phyloP scores from a whole-genome alignment of 2,113 vertebrate species.

The Istiophorus platypterus region DNA sequence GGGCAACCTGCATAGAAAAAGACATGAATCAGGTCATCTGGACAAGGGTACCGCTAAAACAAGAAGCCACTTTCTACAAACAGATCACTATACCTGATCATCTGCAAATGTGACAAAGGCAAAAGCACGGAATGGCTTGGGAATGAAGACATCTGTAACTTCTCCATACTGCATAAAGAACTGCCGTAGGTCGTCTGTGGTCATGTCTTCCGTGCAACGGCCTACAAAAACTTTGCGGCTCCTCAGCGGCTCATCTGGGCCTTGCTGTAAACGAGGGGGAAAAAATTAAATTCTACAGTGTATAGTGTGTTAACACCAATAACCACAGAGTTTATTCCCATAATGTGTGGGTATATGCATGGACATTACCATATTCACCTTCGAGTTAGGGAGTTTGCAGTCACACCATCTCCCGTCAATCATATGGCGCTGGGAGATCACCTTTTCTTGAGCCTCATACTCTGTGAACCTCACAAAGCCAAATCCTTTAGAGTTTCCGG shows the following conservation, averaged over 20 bases:
- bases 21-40: background rate
- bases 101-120: constrained; percentile 98
- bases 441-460: constrained; percentile 97
- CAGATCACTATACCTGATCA: constrained; percentile 90
- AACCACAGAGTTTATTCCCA: background rate
- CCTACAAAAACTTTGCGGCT: constrained; percentile 98
- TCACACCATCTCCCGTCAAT: constrained; percentile 99
- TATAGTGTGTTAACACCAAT: background rate
- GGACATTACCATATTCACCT: constrained; percentile 87
- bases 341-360: constrained; percentile 27
- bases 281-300: background rate
- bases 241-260: constrained; percentile 94
- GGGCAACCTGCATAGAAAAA: constrained; percentile 88
- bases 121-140: constrained; percentile 98
- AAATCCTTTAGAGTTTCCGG: constrained; percentile 98
- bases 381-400: constrained; percentile 99
- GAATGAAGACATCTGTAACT: constrained; percentile 99
- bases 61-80: background rate
- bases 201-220: constrained; percentile 98
- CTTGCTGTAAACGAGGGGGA: constrained; percentile 85
- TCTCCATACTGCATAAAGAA: constrained; percentile 99
- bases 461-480: constrained; percentile 98
- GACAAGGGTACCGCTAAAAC: background rate
- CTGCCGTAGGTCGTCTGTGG: constrained; percentile 92
- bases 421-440: constrained; percentile 98